phyloP scores from a whole-genome alignment of 2,113 vertebrate genomes.

The Nerophis lumbriciformis region DNA sequence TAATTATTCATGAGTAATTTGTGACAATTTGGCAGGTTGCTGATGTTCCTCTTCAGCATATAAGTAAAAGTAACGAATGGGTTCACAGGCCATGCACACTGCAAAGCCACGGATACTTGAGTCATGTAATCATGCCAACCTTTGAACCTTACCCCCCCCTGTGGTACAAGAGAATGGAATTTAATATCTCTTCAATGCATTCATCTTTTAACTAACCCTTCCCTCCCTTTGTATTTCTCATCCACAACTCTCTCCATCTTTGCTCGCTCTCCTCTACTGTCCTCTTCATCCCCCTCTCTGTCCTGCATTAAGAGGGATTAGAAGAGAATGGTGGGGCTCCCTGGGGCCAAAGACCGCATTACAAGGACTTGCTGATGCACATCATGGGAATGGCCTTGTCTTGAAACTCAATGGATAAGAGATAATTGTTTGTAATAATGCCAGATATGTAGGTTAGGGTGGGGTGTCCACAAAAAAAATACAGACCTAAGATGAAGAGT shows the following conservation, averaged over 20 bases:
- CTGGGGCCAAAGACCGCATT: slow-evolving; percentile 15
- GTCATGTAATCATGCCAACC: slow-evolving; percentile 2
- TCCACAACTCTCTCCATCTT: not conserved
- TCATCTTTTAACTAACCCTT: slow-evolving; percentile 4
- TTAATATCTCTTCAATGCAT: slow-evolving; percentile 23
- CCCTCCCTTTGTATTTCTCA: not conserved
- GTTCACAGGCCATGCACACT: slow-evolving; percentile 18
- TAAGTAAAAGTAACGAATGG: slow-evolving; percentile 11
- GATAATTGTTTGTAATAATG: slow-evolving; percentile 23
- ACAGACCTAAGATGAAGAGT: slow-evolving; percentile 9
- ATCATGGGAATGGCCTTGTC: slow-evolving; percentile 28
- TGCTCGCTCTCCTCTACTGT: not conserved
- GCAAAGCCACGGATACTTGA: not conserved
- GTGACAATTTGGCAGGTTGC: slow-evolving; percentile 8
- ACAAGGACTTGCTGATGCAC: slow-evolving; percentile 18
- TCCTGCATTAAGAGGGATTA: slow-evolving; percentile 18
- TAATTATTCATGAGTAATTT: too few species aligned
- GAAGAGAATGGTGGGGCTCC: slow-evolving; percentile 13
- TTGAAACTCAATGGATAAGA: slow-evolving; percentile 11
- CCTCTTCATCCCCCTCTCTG: slow-evolving; percentile 4
- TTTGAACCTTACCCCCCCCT: slow-evolving; percentile 20
- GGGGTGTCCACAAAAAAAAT: slow-evolving; percentile 10
- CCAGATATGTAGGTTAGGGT: slow-evolving; percentile 15
- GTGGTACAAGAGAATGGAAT: slow-evolving; percentile 37
- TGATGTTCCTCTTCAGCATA: slow-evolving; percentile 23